Base-by-base conservation (phyloP, 1,140 invertebrate genomes). In the Zaprionus ghesquierei region DNA sequence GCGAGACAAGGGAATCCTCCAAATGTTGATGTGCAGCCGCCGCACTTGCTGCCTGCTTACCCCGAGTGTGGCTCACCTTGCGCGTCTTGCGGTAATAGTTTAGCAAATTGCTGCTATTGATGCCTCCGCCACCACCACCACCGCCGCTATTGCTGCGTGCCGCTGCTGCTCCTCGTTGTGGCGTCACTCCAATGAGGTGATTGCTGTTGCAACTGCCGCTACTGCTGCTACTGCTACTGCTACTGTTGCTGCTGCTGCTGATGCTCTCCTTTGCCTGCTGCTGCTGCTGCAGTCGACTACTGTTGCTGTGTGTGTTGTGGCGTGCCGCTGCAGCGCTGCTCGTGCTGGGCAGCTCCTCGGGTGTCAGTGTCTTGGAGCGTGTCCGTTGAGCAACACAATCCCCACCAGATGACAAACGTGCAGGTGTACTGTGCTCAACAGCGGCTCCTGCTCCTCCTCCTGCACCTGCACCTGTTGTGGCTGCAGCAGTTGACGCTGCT, bases 71-170 rank as follows among this genome's bases (percentile, higher is more conserved):
- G 73, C 90, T 91, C 15, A 84, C 75, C 68, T 90, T 91, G 33
- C 90, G 85, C 55, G 90, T 92, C 72, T 92, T 92, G 18, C 90
- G 81, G 75, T 92, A 92, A 64, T 92, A 92, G 54, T 90, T 92
- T 5, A 92, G 71, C 64, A 92, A 68, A 76, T 89, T 92, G 50
- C 81, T 60, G 46, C 77, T 62, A 53, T 69, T 60, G 41, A 65
- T 50, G 58, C 44, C 41, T 13, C n/a, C 27, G 38, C 54, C 33
- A 2, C 9, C 18, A 5, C 18, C 18, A 10, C 41, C 18, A 18
- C 41, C 10, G 18, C 44, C 49, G 58, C 64, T 68, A 22, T 27
- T 79, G 41, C 53, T 61, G 20, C 77, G 74, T 54, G 63, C 58
- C 35, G 60, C 27, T 69, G 75, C 72, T 62, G 62, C 62, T 23